phyloP scores from a whole-genome alignment of 2,797 vertebrate genomes.

The Lepilemur septentrionalis region DNA sequence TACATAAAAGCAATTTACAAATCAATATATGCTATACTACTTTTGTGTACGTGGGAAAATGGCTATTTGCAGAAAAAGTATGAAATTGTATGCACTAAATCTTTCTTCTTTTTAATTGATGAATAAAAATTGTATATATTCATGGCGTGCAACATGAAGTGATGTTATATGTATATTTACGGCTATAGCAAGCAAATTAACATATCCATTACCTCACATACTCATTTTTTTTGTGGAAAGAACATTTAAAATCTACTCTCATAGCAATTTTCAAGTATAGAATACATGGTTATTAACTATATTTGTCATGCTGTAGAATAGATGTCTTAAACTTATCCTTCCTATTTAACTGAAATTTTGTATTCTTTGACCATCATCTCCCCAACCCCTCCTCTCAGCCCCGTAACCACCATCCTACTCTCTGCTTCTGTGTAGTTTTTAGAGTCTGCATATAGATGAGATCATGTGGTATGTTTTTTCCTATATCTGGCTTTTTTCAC shows the following conservation, averaged over 20 bases:
- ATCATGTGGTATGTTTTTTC: neutral
- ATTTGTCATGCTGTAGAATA: neutral
- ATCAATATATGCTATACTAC: neutral
- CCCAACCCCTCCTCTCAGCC: accelerated
- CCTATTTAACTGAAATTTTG: neutral
- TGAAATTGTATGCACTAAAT: neutral
- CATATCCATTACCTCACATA: neutral
- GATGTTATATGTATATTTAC: neutral
- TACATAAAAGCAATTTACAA: neutral
- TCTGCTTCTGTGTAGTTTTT: neutral
- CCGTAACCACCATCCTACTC: neutral
- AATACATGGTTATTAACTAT: neutral
- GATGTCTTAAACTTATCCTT: neutral
- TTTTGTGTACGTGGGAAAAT: neutral
- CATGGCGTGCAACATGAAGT: neutral
- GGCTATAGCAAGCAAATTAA: neutral
- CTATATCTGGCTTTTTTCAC: neutral
- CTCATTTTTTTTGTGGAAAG: neutral
- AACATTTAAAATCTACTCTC: neutral
- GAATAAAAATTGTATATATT: neutral
- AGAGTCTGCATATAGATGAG: neutral
- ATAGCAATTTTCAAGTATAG: neutral
- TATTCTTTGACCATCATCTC: neutral
- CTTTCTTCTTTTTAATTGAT: neutral
- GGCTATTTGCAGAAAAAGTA: neutral